These are phyloP conservation scores for Tragulus kanchil DNA, from an alignment of 2,113 vertebrate species.

Conservation along the genomic window DNA sequence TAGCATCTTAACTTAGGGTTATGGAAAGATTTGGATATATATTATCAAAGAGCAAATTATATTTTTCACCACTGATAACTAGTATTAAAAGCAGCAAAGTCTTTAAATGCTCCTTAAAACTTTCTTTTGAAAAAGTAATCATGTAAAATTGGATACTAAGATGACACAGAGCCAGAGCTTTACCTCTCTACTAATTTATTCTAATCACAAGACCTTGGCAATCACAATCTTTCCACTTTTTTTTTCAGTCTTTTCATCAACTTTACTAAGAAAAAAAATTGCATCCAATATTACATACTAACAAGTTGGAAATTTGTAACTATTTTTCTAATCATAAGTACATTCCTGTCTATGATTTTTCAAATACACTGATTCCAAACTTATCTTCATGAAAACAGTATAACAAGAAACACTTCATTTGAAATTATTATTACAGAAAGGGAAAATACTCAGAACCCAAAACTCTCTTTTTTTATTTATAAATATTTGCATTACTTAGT, in stretches of 20 bases:
- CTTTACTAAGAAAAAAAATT: conserved; percentile 60
- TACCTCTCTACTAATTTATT: neutral
- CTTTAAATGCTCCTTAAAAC: conserved; percentile 58
- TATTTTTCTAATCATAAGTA: conserved; percentile 37
- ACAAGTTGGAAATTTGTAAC: neutral
- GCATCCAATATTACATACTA: conserved; percentile 37
- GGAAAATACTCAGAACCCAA: conserved; percentile 34
- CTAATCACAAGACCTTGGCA: neutral
- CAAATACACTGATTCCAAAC: conserved; percentile 55
- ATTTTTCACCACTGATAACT: conserved; percentile 47
- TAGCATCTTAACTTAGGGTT: conserved; percentile 34
- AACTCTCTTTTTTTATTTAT: conserved; percentile 58
- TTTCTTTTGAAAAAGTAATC: conserved; percentile 58
- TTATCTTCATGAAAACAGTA: neutral
- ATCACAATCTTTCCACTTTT: conserved; percentile 1
- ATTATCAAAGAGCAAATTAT: conserved; percentile 64
- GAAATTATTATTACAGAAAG: conserved; percentile 60
- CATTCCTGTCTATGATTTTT: conserved; percentile 36
- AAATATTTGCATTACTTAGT: conserved; percentile 57
- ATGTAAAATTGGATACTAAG: conserved; percentile 23
- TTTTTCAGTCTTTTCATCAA: neutral
- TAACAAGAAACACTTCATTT: conserved; percentile 8
- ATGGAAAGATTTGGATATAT: conserved; percentile 25
- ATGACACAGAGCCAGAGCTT: neutral
- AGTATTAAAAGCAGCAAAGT: conserved; percentile 42